These are phyloP conservation scores for Psophia crepitans DNA, from an alignment of 2,113 vertebrate genomes.

Conservation along the genomic window DNA sequence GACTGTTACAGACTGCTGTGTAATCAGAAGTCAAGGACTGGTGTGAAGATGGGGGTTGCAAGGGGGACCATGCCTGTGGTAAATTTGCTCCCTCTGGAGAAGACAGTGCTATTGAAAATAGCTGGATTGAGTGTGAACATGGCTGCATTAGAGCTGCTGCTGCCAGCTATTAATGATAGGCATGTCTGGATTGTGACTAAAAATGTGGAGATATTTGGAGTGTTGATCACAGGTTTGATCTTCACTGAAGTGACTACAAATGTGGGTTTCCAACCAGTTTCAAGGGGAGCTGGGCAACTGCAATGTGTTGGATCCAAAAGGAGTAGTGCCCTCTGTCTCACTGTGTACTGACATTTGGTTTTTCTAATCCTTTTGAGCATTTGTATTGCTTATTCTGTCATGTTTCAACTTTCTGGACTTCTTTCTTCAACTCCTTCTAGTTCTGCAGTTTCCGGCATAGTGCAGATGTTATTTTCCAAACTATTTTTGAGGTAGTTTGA, in stretches of 20 bases:
- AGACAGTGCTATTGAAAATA: neutral
- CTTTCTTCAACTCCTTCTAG: neutral
- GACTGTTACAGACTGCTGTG: neutral
- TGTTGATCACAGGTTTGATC: neutral
- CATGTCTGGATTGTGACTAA: neutral
- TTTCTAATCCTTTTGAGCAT: neutral
- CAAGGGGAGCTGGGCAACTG: neutral
- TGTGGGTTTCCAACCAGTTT: neutral
- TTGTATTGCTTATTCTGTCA: neutral
- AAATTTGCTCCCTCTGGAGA: neutral
- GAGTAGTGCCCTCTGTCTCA: neutral
- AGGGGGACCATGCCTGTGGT: neutral
- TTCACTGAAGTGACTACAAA: neutral
- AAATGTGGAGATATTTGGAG: neutral
- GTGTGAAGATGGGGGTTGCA: neutral
- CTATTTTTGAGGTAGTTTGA: neutral
- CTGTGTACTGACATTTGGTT: neutral
- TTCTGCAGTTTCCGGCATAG: neutral
- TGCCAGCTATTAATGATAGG: neutral
- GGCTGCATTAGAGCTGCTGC: neutral
- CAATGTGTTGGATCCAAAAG: neutral
- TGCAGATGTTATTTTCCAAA: neutral
- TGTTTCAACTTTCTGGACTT: neutral
- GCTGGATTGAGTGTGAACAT: neutral
- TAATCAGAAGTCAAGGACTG: neutral